Evolutionary conservation across 2,888 invertebrate species (phyloP).

Genomic region (Drosophila nr. fundita): DNA sequence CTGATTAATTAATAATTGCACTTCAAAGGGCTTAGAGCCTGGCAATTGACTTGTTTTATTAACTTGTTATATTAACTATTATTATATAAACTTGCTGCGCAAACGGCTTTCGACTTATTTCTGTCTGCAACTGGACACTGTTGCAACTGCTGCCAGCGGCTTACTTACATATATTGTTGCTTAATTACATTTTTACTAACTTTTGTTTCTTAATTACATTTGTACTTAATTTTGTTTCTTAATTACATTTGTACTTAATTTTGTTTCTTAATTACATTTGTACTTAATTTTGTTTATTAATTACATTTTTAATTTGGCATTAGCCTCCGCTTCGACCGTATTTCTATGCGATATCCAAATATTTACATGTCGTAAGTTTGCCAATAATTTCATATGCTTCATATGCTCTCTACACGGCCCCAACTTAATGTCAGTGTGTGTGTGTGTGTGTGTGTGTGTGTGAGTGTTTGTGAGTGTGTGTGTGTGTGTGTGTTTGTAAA

Average conservation of each 20-base stretch:
- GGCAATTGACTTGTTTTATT: neutral
- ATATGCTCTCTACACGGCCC: slow-evolving; percentile 23
- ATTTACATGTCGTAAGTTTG: slow-evolving; percentile 37
- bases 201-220: too few species aligned
- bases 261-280: too few species aligned
- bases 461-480: slow-evolving; percentile 16
- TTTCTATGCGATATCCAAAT: slow-evolving; percentile 21
- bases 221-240: too few species aligned
- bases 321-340: neutral
- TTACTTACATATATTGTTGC: too few species aligned
- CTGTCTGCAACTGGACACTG: neutral
- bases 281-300: neutral
- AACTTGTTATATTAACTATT: too few species aligned
- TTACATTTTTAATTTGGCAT: neutral
- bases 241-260: too few species aligned
- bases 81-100: slow-evolving; percentile 7
- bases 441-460: slow-evolving; percentile 33
- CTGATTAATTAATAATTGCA: neutral
- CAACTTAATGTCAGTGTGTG: slow-evolving; percentile 7
- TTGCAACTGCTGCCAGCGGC: neutral
- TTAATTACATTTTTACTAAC: too few species aligned
- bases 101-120: neutral
- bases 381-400: slow-evolving; percentile 34
- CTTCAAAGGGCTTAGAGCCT: neutral
- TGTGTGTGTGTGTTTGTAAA: slow-evolving; percentile 45